Conservation (phyloP, 2,797 vertebrate genomes). For the Gallinago solitaria region DNA sequence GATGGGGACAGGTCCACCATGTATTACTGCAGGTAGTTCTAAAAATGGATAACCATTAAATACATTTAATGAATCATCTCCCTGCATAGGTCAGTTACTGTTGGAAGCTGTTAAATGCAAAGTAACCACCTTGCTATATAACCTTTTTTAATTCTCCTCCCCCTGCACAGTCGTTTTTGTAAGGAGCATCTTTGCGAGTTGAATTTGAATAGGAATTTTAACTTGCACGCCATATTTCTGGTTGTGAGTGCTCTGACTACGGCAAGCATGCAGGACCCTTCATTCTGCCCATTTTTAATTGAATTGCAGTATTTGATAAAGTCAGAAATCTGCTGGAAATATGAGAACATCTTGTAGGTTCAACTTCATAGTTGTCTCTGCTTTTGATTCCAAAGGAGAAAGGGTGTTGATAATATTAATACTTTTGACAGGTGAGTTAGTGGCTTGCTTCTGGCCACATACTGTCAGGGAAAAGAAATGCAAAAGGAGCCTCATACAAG, state of each 20-base stretch:
- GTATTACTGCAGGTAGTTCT: conserved; percentile 3
- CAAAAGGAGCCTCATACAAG: not conserved
- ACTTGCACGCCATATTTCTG: not conserved
- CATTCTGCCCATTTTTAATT: not conserved
- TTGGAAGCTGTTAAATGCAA: not conserved
- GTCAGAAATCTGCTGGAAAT: not conserved
- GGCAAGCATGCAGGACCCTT: not conserved
- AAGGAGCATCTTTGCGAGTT: not conserved
- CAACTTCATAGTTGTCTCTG: not conserved
- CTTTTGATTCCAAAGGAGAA: not conserved
- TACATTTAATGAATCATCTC: not conserved
- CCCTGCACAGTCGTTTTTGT: rapidly evolving
- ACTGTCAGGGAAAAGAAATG: not conserved
- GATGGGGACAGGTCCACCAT: not conserved
- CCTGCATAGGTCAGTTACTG: not conserved
- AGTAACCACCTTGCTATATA: not conserved
- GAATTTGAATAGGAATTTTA: not conserved
- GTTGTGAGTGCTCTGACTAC: not conserved
- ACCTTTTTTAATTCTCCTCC: not conserved
- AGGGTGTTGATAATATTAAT: not conserved
- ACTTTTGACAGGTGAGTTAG: not conserved
- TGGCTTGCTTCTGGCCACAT: not conserved
- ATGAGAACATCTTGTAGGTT: rapidly evolving
- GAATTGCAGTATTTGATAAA: not conserved
- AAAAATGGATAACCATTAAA: not conserved